These are phyloP conservation scores for Megalops cyprinoides DNA, from an alignment of 2,797 vertebrate genomes.

Conservation along the genomic window DNA sequence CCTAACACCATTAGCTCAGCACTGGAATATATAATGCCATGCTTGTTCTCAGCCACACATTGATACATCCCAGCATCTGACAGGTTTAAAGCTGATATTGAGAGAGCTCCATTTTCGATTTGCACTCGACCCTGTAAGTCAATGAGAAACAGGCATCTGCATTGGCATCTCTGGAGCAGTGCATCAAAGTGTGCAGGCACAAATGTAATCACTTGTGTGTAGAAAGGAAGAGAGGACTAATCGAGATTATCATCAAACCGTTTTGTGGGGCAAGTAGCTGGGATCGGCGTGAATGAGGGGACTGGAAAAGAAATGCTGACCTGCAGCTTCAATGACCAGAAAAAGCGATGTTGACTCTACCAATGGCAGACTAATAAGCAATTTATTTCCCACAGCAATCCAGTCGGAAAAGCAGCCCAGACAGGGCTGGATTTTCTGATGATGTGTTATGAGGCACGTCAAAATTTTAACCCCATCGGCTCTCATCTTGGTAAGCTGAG, in stretches of 20 bases:
- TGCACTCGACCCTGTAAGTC: conserved; percentile 86
- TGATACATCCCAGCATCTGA: conserved; percentile 95
- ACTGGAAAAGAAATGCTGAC: conserved; percentile 53
- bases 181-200: conserved; percentile 60
- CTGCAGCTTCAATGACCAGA: conserved; percentile 47
- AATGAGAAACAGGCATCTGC: conserved; percentile 58
- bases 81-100: conserved; percentile 84
- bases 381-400: conserved; percentile 58
- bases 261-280: conserved; percentile 28
- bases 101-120: conserved; percentile 92
- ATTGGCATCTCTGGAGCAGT: conserved; percentile 48
- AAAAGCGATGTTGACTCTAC: conserved; percentile 55
- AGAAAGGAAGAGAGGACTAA: conserved; percentile 35
- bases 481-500: conserved; percentile 38
- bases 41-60: conserved; percentile 96
- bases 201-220: conserved; percentile 59
- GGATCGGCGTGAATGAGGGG: conserved; percentile 24
- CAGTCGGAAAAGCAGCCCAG: conserved; percentile 54
- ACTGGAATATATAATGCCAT: conserved; percentile 87
- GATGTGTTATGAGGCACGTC: conserved; percentile 46
- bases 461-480: conserved; percentile 58
- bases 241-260: conserved; percentile 5
- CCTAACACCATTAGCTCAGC: conserved; percentile 92
- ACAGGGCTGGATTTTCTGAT: conserved; percentile 47
- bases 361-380: conserved; percentile 51